A percentile compares a stretch with the other conserved stretches of the same genome.
These are phyloP conservation scores for Dromius quadrimaculatus DNA, from an alignment of 2,888 invertebrate species.

Conservation along the genomic window DNA sequence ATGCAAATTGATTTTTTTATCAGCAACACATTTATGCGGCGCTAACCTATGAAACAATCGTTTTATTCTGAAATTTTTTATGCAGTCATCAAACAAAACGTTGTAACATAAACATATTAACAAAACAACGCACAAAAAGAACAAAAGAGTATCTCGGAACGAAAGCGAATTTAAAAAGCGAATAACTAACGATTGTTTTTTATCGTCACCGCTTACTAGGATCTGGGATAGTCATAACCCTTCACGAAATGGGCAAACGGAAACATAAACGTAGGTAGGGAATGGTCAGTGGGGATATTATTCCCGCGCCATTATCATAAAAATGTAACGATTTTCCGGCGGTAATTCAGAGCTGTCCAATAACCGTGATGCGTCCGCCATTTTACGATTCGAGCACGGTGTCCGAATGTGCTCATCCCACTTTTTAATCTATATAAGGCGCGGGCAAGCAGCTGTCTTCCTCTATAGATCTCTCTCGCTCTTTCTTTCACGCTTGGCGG, in stretches of 20 bases:
- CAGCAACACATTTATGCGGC: slow-evolving; percentile 6
- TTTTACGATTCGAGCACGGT: slow-evolving; percentile 60
- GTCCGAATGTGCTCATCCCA: slow-evolving; percentile 60
- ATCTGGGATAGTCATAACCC: slow-evolving; percentile 33
- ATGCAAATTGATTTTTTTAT: slow-evolving; percentile 42
- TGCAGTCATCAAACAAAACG: slow-evolving; percentile 34
- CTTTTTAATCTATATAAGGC: slow-evolving; percentile 64
- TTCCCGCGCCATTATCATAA: slow-evolving; percentile 53
- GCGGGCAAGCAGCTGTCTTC: slow-evolving; percentile 55
- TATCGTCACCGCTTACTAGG: slow-evolving; percentile 22
- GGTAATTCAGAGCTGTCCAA: slow-evolving; percentile 35
- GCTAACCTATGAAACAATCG: slow-evolving; percentile 38
- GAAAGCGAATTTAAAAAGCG: slow-evolving; percentile 42
- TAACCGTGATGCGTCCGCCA: slow-evolving; percentile 62
- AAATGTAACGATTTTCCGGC: slow-evolving; percentile 47
- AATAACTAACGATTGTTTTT: slow-evolving; percentile 46
- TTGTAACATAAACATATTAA: slow-evolving; percentile 39
- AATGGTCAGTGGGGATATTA: slow-evolving; percentile 34
- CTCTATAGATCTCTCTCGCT: slow-evolving; percentile 7
- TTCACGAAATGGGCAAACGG: slow-evolving; percentile 17
- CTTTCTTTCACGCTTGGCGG: slow-evolving; percentile 56
- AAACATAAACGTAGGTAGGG: slow-evolving; percentile 14
- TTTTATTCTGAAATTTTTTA: slow-evolving; percentile 31
- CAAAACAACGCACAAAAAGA: slow-evolving; percentile 35
- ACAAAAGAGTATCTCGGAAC: slow-evolving; percentile 27